Conservation (phyloP, 2,113 vertebrate species). For the Tetrao urogallus region DNA sequence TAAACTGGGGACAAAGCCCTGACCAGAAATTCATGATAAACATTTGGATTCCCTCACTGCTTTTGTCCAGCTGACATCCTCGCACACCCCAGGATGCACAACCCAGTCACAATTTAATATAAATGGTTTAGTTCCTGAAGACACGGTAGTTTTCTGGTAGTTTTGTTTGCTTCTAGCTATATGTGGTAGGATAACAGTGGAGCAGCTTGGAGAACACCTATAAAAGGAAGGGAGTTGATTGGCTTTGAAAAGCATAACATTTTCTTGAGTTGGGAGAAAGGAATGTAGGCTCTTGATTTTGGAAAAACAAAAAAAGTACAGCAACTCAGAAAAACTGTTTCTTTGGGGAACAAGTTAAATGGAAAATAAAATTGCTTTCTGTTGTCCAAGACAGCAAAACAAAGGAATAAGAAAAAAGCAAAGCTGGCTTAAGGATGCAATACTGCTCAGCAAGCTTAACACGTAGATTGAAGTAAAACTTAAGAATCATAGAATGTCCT, state of each 20-base stretch:
- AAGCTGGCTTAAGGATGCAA: not conserved
- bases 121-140: not conserved
- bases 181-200: not conserved
- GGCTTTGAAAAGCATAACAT: not conserved
- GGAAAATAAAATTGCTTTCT: too few relatives aligned
- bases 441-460: not conserved
- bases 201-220: not conserved
- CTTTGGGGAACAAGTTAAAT: not conserved
- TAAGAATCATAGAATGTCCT: too few relatives aligned
- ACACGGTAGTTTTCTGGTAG: not conserved
- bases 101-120: not conserved
- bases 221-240: not conserved
- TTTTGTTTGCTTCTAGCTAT: not conserved
- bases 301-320: not conserved
- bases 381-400: not conserved
- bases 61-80: not conserved
- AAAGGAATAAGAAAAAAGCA: not conserved
- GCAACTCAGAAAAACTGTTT: not conserved
- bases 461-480: not conserved
- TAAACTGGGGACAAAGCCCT: not conserved
- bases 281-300: accelerated
- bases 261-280: not conserved
- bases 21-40: not conserved
- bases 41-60: not conserved
- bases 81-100: not conserved